Evolutionary conservation across 1,140 invertebrate genomes (phyloP), one percentile per base, ranked within the genome.

Genomic region (Drosophila pruinosa): DNA sequence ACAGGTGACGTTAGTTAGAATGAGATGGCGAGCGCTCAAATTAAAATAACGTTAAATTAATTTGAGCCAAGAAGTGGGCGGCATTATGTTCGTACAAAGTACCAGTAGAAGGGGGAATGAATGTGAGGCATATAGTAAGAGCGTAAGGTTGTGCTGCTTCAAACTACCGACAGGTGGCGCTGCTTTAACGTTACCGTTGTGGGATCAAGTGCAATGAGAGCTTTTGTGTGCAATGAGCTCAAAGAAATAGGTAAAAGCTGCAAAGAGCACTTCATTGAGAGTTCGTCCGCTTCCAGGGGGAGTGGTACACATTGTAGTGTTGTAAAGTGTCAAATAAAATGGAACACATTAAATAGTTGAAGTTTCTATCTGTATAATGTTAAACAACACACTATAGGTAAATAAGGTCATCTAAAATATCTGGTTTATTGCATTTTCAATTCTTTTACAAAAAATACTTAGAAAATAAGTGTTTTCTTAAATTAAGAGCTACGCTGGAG

Each of bases 21-120:
- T 38, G 63, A 36, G 56, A 57, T 41, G 45, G 38, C 53, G 48
- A 56, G n/a, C 72, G 73, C 77, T 81, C 77, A 74, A 86, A 88
- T 86, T 86, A 88, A 86, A 88, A 86, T 81, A 86, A 85, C 78
- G 77, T 88, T 81, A 81, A 86, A 88, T 81, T 88, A 86, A 86
- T 86, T 88, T 79, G 81, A 86, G 82, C 62, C 45, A 78, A 65
- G 69, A 59, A 71, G 75, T 76, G 78, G 70, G 63, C 54, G 41
- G 41, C 78, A 80, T 72, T 72, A 80, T 59, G 12, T 36, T 24
- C 12, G 24, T 3, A 5, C 14, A 2, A 14, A 57, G 39, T n/a
- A 10, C 8, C 14, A 24, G 21, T 17, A 26, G 34, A 34, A 52
- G 26, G 3, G 24, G 7, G 7, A 3, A 15, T 4, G 24, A 4